A percentile compares a stretch with the other conserved stretches of the same genome.
phyloP scores from a whole-genome alignment of 92 coral and sea anemone genomes.

The Scolanthus callimorphus region DNA sequence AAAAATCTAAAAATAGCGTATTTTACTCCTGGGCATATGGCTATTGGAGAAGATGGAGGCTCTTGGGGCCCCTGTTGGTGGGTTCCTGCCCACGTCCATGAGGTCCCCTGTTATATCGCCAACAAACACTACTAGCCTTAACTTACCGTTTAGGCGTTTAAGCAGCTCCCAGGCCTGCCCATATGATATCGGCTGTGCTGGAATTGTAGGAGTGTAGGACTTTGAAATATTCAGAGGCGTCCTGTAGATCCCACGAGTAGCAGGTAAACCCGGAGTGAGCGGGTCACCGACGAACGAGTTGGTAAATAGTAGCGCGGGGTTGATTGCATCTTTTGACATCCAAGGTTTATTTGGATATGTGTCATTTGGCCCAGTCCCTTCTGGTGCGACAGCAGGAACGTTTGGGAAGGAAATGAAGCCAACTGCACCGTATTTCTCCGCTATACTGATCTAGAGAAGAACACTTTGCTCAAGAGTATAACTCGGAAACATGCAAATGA shows the following conservation, averaged over 20 bases:
- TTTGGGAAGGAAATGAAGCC: conserved; percentile 82
- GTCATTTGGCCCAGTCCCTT: conserved; percentile 32
- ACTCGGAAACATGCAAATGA: not conserved
- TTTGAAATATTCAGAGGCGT: conserved; percentile 41
- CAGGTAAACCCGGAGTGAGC: conserved; percentile 82
- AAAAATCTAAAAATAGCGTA: too few species aligned
- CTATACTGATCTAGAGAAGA: conserved; percentile 48
- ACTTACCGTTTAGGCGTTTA: conserved; percentile 62
- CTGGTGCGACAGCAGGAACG: conserved; percentile 45
- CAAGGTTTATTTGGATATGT: conserved; percentile 78
- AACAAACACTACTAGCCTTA: too few species aligned
- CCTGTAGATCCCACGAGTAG: conserved; percentile 75
- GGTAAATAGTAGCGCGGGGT: conserved; percentile 47
- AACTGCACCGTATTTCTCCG: conserved; percentile 67
- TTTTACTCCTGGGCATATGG: too few species aligned
- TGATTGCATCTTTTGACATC: conserved; percentile 72
- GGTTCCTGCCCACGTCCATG: too few species aligned
- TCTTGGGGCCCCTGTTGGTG: too few species aligned
- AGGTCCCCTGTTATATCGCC: too few species aligned
- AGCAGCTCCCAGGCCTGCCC: conserved; percentile 75
- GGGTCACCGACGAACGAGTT: conserved; percentile 71
- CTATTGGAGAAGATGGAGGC: too few species aligned
- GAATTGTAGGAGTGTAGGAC: conserved; percentile 57
- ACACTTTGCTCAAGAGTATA: not conserved
- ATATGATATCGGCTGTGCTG: conserved; percentile 89